Evolutionary conservation across 2,113 vertebrate species (phyloP), one percentile per base, ranked within the genome.

Genomic region (Vidua macroura): DNA sequence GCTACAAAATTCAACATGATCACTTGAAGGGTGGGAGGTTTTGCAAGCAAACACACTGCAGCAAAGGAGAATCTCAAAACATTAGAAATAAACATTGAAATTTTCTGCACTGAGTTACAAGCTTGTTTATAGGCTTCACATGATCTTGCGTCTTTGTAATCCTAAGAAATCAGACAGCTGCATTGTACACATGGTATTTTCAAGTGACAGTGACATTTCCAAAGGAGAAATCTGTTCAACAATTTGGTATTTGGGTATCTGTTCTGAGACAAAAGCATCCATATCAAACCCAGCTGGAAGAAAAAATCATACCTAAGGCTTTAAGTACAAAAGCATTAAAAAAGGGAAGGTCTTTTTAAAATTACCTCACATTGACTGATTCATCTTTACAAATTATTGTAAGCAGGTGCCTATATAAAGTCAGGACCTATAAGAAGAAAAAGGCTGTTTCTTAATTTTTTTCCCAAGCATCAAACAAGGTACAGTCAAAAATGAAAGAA

Each of bases 31-130:
- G 76, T 72, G 56, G 76, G 76, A 94, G 73, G 15, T 78, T 83
- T 70, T 90, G 83, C 56, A 83, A 93, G 85, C 48, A 97, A 95
- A 96, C 63, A 81, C 64, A 81, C 35, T 37, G n/a, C 56, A 62
- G 85, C 64, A 90, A 74, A 88, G 43, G 33, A 77, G 37, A 93
- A 88, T 86, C 85, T 60, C 64, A 83, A 95, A 93, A 88, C 80
- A 93, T 92, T 95, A 13, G 41, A 91, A 95, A 95, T 93, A 95
- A 94, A 95, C 73, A 70, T 15, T 80, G 86, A 68, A 87, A 74
- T 88, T 63, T 90, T 76, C 69, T 68, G 84, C 77, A 59, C 41
- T 27, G 37, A 69, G n/a, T 73, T 90, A 83, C 63, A 92, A 81
- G 46, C 59, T 76, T 88, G 58, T 92, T 96, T 70, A 85, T 67